These are phyloP conservation scores for Perca schrenkii DNA, from an alignment of 2,113 vertebrate genomes.

Conservation along the genomic window DNA sequence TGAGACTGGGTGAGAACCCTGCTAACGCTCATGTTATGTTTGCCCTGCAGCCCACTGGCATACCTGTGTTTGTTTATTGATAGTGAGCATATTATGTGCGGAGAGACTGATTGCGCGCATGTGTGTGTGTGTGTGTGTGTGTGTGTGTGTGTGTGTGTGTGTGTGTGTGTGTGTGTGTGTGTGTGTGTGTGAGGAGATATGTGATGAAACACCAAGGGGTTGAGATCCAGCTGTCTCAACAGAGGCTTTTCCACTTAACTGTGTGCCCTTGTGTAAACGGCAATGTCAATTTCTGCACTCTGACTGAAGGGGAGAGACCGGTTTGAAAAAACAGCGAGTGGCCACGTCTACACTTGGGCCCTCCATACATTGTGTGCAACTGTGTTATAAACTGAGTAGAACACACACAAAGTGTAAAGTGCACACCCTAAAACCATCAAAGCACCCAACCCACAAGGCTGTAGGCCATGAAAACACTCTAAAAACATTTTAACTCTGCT, in stretches of 20 bases:
- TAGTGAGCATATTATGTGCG: conserved; percentile 45
- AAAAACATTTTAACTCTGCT: conserved; percentile 46
- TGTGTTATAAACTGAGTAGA: conserved; percentile 30
- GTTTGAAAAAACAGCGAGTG: conserved; percentile 59
- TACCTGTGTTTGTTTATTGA: conserved; percentile 68
- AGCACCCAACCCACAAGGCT: conserved; percentile 45
- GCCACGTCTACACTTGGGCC: conserved; percentile 77
- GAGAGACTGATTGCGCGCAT: conserved; percentile 16
- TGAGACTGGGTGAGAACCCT: conserved; percentile 52
- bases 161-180: conserved; percentile 12
- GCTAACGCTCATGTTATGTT: conserved; percentile 55
- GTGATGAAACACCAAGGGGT: conserved; percentile 76
- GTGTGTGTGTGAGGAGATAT: conserved; percentile 54
- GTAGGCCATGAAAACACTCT: conserved; percentile 32
- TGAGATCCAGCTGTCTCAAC: conserved; percentile 83
- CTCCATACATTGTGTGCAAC: conserved; percentile 43
- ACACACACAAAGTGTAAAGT: conserved; percentile 54
- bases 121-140: neutral
- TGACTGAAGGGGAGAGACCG: conserved; percentile 38
- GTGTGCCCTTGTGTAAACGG: conserved; percentile 80
- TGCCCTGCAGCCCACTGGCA: conserved; percentile 53
- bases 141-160: conserved; percentile 14
- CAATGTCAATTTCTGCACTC: conserved; percentile 69
- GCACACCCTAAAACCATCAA: conserved; percentile 56
- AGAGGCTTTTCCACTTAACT: conserved; percentile 81